A percentile compares a stretch with the other conserved stretches of the same genome.
Conservation (phyloP, 2,888 invertebrate genomes). For the Chrysolina americana region DNA sequence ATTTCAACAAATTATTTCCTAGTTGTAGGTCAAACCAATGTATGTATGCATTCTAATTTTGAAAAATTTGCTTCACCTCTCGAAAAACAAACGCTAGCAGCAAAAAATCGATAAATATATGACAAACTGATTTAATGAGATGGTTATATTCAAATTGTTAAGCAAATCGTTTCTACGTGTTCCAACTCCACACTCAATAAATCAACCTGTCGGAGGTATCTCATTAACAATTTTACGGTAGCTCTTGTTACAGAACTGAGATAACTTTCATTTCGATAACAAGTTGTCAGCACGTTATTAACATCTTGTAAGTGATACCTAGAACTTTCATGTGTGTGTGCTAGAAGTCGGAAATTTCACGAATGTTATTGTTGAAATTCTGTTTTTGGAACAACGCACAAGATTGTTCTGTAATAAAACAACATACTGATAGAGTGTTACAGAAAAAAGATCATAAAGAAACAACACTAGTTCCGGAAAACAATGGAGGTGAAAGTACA, state of each 20-base stretch:
- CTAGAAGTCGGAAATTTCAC: no score
- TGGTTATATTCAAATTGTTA: constrained; percentile 5
- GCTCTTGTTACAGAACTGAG: constrained; percentile 8
- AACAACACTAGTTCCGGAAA: no score
- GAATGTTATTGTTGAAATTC: no score
- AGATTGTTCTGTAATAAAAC: no score
- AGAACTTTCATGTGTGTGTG: no score
- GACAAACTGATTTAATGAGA: not conserved
- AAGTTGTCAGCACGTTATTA: constrained; percentile 3
- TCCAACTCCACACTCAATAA: not conserved
- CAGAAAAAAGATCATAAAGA: no score
- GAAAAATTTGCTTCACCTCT: not conserved
- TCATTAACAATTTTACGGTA: constrained; percentile 29
- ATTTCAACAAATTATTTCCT: no score
- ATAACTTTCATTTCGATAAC: constrained; percentile 14
- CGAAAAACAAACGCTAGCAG: not conserved
- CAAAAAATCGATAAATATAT: not conserved
- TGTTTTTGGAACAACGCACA: no score
- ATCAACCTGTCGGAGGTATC: constrained; percentile 21
- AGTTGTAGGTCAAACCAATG: no score
- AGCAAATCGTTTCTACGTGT: constrained; percentile 13
- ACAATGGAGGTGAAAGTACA: no score
- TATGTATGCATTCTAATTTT: no score
- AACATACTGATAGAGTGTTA: no score
- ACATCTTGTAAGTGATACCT: not conserved